These are phyloP conservation scores for Gobio occitaniae DNA, from an alignment of 2,797 vertebrate species.

Conservation along the genomic window DNA sequence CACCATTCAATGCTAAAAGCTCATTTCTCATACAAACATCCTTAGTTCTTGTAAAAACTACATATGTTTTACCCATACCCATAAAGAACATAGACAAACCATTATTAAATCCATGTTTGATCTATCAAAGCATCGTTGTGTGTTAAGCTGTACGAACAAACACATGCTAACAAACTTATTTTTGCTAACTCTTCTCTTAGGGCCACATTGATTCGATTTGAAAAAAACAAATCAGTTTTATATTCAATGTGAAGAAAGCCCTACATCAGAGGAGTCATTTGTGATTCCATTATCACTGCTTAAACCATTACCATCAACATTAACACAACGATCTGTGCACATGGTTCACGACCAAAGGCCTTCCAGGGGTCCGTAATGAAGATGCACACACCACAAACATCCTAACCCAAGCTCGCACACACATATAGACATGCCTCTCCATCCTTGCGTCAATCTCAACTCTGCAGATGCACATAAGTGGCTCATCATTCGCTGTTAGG, in stretches of 20 bases:
- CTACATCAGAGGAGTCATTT: constrained; percentile 37
- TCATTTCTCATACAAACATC: background rate
- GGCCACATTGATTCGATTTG: background rate
- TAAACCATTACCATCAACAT: constrained; percentile 47
- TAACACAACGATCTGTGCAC: constrained; percentile 37
- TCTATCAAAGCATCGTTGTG: background rate
- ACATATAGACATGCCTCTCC: constrained; percentile 14
- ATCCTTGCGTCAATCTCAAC: constrained; percentile 37
- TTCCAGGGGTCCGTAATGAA: constrained; percentile 46
- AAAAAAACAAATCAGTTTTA: background rate
- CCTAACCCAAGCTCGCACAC: constrained; percentile 9
- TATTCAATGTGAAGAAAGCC: background rate
- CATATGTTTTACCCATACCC: no score
- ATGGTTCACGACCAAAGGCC: constrained; percentile 42
- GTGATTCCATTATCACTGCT: constrained; percentile 40
- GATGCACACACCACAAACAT: constrained; percentile 43
- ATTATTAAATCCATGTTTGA: background rate
- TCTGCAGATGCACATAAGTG: constrained; percentile 51
- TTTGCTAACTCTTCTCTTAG: background rate
- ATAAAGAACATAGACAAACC: background rate
- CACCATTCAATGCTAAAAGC: background rate
- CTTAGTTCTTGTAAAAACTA: background rate
- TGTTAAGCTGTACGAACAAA: background rate
- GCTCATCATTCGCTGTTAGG: constrained; percentile 53
- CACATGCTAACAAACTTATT: background rate